A percentile compares a stretch with the other conserved stretches of the same genome.
phyloP scores from a whole-genome alignment of 2,113 vertebrate species.

The Paramisgurnus dabryanus region DNA sequence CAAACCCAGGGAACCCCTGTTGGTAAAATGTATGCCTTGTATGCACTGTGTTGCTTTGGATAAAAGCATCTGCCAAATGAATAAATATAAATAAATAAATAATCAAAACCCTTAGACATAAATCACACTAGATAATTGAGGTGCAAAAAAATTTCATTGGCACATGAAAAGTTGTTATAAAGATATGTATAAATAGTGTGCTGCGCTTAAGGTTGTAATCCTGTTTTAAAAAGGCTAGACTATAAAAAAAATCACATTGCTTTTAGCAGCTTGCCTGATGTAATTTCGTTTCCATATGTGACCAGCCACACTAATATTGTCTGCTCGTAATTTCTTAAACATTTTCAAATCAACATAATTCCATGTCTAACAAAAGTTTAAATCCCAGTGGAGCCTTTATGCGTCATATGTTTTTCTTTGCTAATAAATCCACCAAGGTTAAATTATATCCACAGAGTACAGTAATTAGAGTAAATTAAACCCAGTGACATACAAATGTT shows the following conservation, averaged over 20 bases:
- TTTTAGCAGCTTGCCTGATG: neutral
- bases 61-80: too few relatives aligned
- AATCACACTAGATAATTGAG: neutral
- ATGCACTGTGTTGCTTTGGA: too few relatives aligned
- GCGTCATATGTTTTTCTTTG: conserved; percentile 41
- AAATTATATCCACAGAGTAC: conserved; percentile 43
- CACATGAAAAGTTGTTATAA: neutral
- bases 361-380: conserved; percentile 41
- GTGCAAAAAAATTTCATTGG: neutral
- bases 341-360: conserved; percentile 47
- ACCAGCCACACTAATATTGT: conserved; percentile 7
- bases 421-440: conserved; percentile 42
- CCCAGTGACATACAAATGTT: conserved; percentile 17
- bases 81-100: too few relatives aligned
- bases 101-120: too few relatives aligned
- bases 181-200: neutral
- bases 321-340: conserved; percentile 44
- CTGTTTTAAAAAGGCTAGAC: conserved; percentile 17
- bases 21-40: too few relatives aligned
- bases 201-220: neutral
- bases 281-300: conserved; percentile 49
- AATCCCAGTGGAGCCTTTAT: conserved; percentile 19
- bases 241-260: neutral
- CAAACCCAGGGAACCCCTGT: too few relatives aligned
- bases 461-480: conserved; percentile 31